Percentiles rank a stretch among this genome's conserved stretches.
phyloP scores from a whole-genome alignment of 2,797 vertebrate genomes.

The Hapalemur alaotrensis region DNA sequence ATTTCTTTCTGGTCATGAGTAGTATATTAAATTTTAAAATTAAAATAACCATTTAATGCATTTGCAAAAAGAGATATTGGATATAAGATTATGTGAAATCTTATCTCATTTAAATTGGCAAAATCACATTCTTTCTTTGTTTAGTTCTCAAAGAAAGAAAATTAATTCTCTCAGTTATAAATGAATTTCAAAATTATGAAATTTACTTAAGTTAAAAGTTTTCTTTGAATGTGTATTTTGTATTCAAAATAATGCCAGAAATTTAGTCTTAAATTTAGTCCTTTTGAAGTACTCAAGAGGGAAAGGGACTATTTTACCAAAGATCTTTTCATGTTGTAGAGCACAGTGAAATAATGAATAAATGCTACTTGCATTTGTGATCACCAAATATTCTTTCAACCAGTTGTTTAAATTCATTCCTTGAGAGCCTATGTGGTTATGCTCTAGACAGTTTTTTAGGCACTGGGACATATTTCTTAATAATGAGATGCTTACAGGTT shows the following conservation, averaged over 20 bases:
- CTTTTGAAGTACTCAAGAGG: neutral
- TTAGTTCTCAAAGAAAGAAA: neutral
- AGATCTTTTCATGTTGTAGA: neutral
- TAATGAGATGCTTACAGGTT: neutral
- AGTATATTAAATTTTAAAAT: neutral
- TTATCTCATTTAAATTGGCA: neutral
- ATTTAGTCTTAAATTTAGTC: neutral
- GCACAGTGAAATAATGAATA: neutral
- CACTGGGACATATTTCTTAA: neutral
- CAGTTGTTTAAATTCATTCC: neutral
- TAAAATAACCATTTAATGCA: neutral
- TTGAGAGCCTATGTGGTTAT: neutral
- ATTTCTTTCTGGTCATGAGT: neutral
- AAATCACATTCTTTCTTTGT: neutral
- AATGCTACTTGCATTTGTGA: neutral
- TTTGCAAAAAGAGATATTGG: neutral
- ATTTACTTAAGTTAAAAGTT: neutral
- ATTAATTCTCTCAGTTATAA: neutral
- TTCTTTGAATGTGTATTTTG: neutral
- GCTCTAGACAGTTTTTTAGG: neutral
- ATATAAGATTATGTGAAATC: neutral
- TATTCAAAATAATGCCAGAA: neutral
- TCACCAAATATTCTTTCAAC: neutral
- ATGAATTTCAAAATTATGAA: neutral
- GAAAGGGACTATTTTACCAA: neutral